phyloP scores from a whole-genome alignment of 1,140 invertebrate species.

The Heliconius hermathena region DNA sequence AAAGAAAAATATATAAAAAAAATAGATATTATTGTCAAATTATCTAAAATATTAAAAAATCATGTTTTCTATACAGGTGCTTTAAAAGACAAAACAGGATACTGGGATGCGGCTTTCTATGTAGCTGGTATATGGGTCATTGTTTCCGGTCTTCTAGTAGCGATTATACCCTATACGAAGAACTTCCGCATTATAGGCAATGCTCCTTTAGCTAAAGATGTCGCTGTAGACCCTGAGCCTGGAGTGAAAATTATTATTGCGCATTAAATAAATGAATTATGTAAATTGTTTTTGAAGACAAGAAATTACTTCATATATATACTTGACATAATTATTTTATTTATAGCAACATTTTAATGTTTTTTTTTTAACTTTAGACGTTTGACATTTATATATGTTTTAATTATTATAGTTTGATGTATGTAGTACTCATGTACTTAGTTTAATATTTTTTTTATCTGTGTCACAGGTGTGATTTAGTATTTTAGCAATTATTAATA shows the following conservation, averaged over 20 bases:
- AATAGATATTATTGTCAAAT: not conserved
- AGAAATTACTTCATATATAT: not conserved
- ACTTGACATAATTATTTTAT: not conserved
- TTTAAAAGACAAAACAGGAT: constrained; percentile 86
- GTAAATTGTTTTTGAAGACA: not conserved
- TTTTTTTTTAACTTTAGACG: not conserved
- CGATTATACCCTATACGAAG: constrained; percentile 85
- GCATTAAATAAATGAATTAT: constrained; percentile 50
- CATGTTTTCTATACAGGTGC: constrained; percentile 77
- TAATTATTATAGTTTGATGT: not conserved
- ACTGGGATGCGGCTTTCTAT: constrained; percentile 89
- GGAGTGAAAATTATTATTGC: constrained; percentile 72
- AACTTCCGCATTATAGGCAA: constrained; percentile 85
- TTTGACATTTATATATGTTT: not conserved
- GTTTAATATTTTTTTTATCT: not conserved
- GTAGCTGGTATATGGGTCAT: constrained; percentile 89
- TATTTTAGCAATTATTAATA: not conserved
- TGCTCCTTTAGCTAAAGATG: constrained; percentile 84
- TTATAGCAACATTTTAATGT: not conserved
- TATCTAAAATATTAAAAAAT: not conserved
- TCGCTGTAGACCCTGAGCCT: constrained; percentile 66
- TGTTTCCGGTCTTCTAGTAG: constrained; percentile 88
- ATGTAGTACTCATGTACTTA: constrained; percentile 1
- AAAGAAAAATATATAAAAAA: not conserved
- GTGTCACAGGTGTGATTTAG: not conserved